Percentiles rank a stretch among this genome's conserved stretches.
These are phyloP conservation scores for Salvator merianae DNA, from an alignment of 2,113 vertebrate genomes.

Conservation along the genomic window DNA sequence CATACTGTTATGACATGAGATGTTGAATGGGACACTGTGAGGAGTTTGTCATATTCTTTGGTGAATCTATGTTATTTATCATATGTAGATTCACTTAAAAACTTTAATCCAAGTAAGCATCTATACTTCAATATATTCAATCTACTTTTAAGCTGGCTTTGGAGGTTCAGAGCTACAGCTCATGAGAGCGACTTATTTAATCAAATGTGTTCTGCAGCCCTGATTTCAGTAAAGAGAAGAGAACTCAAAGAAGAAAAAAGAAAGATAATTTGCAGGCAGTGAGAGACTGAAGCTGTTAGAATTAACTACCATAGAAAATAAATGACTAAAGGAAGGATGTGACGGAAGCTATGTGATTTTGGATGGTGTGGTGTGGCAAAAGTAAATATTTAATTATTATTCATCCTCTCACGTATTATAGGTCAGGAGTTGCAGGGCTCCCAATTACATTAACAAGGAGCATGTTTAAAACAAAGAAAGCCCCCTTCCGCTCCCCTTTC, in stretches of 20 bases:
- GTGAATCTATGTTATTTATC: too few species aligned
- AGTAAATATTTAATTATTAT: slow-evolving; percentile 17
- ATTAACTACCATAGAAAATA: neutral
- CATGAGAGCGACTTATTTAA: neutral
- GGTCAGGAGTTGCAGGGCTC: slow-evolving; percentile 5
- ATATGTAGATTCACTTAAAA: neutral
- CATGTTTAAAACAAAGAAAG: slow-evolving; percentile 23
- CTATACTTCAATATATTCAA: neutral
- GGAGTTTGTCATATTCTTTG: too few species aligned
- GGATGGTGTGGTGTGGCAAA: neutral
- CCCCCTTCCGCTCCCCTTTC: too few species aligned
- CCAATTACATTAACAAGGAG: slow-evolving; percentile 19
- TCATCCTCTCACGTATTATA: slow-evolving; percentile 10
- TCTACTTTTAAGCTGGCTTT: neutral
- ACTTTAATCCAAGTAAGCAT: neutral
- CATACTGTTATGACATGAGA: neutral
- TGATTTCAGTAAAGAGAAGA: neutral
- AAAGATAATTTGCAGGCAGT: neutral
- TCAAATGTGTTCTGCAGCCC: neutral
- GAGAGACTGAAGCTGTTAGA: slow-evolving; percentile 9
- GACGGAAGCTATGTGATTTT: neutral
- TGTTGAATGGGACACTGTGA: too few species aligned
- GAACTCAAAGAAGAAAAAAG: neutral
- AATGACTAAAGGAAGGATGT: neutral
- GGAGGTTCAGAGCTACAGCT: neutral